Evolutionary conservation across 2,888 invertebrate species (phyloP), one percentile per base, ranked within the genome.

Genomic region (Cerastis rubricosa): DNA sequence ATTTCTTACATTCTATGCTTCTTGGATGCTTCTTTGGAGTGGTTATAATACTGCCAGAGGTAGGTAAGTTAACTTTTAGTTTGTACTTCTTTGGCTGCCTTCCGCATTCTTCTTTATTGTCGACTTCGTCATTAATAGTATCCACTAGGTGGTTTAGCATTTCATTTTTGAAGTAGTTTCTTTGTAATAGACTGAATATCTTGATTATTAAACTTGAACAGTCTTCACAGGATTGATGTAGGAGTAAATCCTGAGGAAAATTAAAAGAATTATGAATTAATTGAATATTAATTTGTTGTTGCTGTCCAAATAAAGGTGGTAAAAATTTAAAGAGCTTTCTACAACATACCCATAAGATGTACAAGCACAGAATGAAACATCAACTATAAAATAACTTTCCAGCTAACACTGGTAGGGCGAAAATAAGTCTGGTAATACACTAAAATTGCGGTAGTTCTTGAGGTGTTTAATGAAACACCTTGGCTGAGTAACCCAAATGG

Each of bases 141-240:
- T 90, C 70, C 8, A 88, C 45, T 59, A 76, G 89, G 69, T 29
- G 67, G 77, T 49, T 71, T 29, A 64, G 88, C 47, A 71, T 85
- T 70, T 83, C 74, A 78, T 78, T 89, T 49, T 88, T 88, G 0
- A 85, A 69, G 25, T 84, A 81, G 72, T 91, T 89, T 75, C 80
- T 89, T 75, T 88, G 87, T 51, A 94, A 72, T 14, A 85, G 77
- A 17, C 83, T 81, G 78, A 90, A 94, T 71, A 92, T 89, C 76
- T 88, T 91, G 5, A 92, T 82, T 17, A 94, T 79, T 25, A 92
- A 65, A 64, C 89, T 85, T 22, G 87, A 78, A 70, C 94, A 94
- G 9, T 85, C 76, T 25, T 85, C 76, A 78, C 94, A 94, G 0
- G 89, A 89, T 74, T 92, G 90, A 29, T 84, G 66, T n/a, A 90